These are phyloP conservation scores for Toxonevra muliebris DNA, from an alignment of 2,888 invertebrate species.

Conservation along the genomic window DNA sequence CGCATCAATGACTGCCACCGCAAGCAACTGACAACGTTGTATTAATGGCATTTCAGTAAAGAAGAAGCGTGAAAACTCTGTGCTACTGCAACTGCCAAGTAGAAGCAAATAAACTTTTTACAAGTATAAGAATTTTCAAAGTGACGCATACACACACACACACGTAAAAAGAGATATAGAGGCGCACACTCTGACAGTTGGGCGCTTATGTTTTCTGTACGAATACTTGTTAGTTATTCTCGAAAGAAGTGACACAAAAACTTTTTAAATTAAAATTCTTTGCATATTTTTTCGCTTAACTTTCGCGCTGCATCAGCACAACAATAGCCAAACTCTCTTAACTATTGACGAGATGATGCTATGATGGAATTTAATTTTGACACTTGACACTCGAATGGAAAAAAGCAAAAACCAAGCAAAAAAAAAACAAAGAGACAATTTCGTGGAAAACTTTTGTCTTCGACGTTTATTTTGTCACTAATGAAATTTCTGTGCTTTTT, in stretches of 20 bases:
- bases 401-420: not conserved
- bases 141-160: no score
- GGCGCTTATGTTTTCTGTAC: not conserved
- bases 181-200: not conserved
- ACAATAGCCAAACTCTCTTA: conserved; percentile 10
- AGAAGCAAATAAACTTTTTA: conserved; percentile 7
- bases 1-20: not conserved
- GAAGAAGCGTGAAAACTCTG: not conserved
- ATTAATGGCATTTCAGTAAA: conserved; percentile 16
- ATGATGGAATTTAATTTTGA: conserved; percentile 19
- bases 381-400: not conserved
- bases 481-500: conserved; percentile 14
- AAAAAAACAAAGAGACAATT: not conserved
- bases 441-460: conserved; percentile 6
- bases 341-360: not conserved
- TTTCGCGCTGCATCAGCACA: no score
- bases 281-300: conserved; percentile 12
- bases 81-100: no score
- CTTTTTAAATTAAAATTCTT: conserved; percentile 38
- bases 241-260: conserved; percentile 1
- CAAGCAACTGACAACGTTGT: not conserved
- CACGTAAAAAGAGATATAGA: no score
- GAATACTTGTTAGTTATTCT: no score
- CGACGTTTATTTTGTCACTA: conserved; percentile 24
- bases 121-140: no score